Evolutionary conservation across 2,888 invertebrate species (phyloP).

Genomic region (Drosophila glabriapex): DNA sequence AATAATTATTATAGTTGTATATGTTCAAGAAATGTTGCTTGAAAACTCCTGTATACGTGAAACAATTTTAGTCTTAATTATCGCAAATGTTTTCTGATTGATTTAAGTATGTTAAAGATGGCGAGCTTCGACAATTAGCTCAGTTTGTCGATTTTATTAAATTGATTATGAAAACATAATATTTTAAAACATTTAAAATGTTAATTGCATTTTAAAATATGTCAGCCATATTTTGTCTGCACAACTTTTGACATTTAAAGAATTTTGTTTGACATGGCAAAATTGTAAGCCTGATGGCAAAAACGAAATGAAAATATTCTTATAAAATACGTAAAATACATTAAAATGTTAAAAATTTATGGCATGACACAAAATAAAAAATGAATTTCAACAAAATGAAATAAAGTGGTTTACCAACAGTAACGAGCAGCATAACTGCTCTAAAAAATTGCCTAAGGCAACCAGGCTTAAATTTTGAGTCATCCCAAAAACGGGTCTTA

Average conservation of each 20-base stretch:
- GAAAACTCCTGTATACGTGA: neutral
- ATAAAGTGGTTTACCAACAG: neutral
- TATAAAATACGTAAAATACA: neutral
- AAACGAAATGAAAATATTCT: neutral
- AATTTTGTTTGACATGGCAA: neutral
- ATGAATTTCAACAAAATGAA: neutral
- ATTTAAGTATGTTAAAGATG: neutral
- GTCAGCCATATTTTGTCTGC: neutral
- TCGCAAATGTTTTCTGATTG: neutral
- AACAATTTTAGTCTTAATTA: neutral
- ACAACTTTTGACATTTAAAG: neutral
- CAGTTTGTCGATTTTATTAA: neutral
- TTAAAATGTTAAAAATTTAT: neutral
- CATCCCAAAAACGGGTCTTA: neutral
- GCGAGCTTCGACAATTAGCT: neutral
- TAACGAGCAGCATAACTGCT: constrained; percentile 2
- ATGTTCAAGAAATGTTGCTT: neutral
- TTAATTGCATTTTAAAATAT: neutral
- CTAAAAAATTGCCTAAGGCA: constrained; percentile 17
- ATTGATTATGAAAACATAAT: neutral
- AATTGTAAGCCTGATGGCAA: neutral
- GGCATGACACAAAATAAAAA: neutral
- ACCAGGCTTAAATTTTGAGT: neutral
- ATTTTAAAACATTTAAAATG: neutral
- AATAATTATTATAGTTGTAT: neutral